These are phyloP conservation scores for Tipula lateralis DNA, from an alignment of 2,888 invertebrate species.

Conservation along the genomic window DNA sequence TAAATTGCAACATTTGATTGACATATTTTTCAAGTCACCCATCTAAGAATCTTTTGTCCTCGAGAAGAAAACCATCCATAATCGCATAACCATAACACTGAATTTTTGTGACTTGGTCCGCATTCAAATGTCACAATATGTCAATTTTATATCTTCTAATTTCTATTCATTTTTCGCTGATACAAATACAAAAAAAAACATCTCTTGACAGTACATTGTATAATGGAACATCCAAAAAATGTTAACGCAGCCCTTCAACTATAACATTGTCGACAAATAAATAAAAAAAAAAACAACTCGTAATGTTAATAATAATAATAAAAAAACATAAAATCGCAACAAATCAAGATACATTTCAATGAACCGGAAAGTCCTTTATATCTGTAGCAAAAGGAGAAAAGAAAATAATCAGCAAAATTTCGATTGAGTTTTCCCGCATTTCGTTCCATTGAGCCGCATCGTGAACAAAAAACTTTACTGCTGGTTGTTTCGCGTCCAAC, in stretches of 20 bases:
- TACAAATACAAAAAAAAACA: background rate
- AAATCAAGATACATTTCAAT: background rate
- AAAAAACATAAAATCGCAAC: constrained; percentile 20
- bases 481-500: background rate
- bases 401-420: background rate
- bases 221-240: background rate
- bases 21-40: background rate
- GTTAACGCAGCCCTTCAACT: background rate
- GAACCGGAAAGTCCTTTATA: constrained; percentile 15
- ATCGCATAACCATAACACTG: background rate
- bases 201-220: background rate
- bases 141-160: background rate
- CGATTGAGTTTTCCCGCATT: background rate
- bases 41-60: background rate
- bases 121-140: constrained; percentile 1
- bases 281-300: background rate
- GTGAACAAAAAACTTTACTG: background rate
- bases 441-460: background rate
- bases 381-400: background rate
- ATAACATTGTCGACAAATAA: background rate
- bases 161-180: constrained; percentile 1
- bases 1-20: background rate
- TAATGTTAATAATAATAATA: background rate
- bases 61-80: background rate
- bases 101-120: background rate